phyloP scores from a whole-genome alignment of 2,888 invertebrate species.

The Masnerella sp. region DNA sequence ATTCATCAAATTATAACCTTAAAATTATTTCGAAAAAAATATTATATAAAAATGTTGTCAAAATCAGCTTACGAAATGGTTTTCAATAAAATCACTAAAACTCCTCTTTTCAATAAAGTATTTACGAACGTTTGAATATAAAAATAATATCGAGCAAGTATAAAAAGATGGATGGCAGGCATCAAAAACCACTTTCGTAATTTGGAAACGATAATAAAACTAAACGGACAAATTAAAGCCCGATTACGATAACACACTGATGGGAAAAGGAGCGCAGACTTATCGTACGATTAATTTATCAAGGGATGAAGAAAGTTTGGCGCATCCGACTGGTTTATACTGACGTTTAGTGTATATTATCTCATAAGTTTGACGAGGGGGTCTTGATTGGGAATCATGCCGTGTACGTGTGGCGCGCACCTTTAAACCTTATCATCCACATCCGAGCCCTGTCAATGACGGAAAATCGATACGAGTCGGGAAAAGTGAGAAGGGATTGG shows the following conservation, averaged over 20 bases:
- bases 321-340: slow-evolving; percentile 14
- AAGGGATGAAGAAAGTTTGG: slow-evolving; percentile 11
- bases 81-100: too few relatives aligned
- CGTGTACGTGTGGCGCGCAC: slow-evolving; percentile 27
- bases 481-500: slow-evolving; percentile 53
- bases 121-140: too few relatives aligned
- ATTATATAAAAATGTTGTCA: too few relatives aligned
- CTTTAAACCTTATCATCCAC: slow-evolving; percentile 63
- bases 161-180: too few relatives aligned
- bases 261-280: not conserved
- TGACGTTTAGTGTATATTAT: slow-evolving; percentile 42
- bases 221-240: too few relatives aligned
- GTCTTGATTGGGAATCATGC: slow-evolving; percentile 42
- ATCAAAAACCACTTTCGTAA: too few relatives aligned
- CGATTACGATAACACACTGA: not conserved
- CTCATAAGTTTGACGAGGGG: slow-evolving; percentile 41
- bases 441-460: slow-evolving; percentile 64
- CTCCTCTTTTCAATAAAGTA: too few relatives aligned
- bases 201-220: too few relatives aligned
- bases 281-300: not conserved
- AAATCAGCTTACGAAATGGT: too few relatives aligned
- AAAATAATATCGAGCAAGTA: too few relatives aligned
- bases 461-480: slow-evolving; percentile 64
- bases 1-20: too few relatives aligned
- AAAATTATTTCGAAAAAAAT: too few relatives aligned